Base-by-base conservation (phyloP, 2,113 vertebrate genomes). In the Cebus imitator region DNA sequence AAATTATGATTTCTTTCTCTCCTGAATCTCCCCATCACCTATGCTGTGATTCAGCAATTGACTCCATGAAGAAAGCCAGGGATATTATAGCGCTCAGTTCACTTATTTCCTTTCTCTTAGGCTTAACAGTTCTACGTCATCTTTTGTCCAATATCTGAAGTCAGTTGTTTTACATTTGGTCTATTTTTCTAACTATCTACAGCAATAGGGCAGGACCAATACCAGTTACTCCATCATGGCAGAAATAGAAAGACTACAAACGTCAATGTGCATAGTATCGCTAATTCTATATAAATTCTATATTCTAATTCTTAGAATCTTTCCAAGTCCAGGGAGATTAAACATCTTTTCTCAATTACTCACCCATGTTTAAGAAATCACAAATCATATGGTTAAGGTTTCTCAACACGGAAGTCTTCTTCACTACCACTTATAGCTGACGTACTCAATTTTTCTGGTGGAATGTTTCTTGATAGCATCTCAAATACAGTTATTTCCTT, bases 401-500 rank as follows among this genome's bases (percentile, higher is more conserved):
- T 94, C 40, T 80, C 72, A 83, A 58, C 5, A 40, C 40, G 61
- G 87, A 87, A 80, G 17, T 48, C 50, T 84, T 52, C 72, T 40
- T 94, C 30, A 58, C 61, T 80, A 66, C 8, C 23, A 81, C 3
- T 90, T 80, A 79, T 0, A 80, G 30, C 55, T 90, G n/a, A 90
- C 64, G 70, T 9, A 79, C 16, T 94, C 90, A 13, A 66, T 83
- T 84, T 94, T 87, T 30, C 75, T 95, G 81, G 35, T 23, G 82
- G 61, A 72, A 81, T 94, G 48, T 94, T 94, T 84, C 52, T 61
- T 95, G 61, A 40, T 40, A 27, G 7, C 66, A 16, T 92, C 85
- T 94, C 40, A 96, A 95, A 94, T 25, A 45, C 94, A 96, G 21
- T 61, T n/a, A 83, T 66, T 97, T 96, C 40, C 73, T 89, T 93